Evolutionary conservation across 2,113 vertebrate species (phyloP).

Genomic region (Eublepharis macularius): DNA sequence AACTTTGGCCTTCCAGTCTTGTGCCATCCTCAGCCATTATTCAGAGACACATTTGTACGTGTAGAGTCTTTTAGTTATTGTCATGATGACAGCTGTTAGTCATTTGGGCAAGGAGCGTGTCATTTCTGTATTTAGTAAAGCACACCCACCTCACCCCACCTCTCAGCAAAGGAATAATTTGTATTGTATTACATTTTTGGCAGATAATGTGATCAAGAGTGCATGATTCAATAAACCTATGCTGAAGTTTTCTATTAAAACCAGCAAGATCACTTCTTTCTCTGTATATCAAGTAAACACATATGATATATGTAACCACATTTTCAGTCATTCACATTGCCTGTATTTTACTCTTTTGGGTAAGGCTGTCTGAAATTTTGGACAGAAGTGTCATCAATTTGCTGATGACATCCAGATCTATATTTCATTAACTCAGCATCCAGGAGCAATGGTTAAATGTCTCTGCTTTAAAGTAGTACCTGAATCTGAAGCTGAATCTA

Average conservation of each 20-base stretch:
- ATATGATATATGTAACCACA: background rate
- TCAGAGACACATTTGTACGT: background rate
- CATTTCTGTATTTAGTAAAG: background rate
- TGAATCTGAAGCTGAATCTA: background rate
- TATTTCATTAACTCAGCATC: too few relatives aligned
- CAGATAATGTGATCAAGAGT: background rate
- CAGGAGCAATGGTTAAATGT: background rate
- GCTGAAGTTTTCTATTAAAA: background rate
- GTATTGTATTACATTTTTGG: background rate
- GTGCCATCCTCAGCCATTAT: background rate
- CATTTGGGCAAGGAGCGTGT: background rate
- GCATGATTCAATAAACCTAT: background rate
- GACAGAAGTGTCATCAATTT: background rate
- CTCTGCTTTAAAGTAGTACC: background rate
- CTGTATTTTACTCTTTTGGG: background rate
- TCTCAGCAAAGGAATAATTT: too few relatives aligned
- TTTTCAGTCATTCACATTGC: background rate
- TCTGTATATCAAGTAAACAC: background rate
- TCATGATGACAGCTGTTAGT: background rate
- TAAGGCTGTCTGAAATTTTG: background rate
- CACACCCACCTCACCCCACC: background rate
- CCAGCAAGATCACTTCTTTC: background rate
- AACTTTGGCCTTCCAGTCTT: too few relatives aligned
- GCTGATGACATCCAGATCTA: background rate
- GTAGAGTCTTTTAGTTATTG: background rate